Percentiles rank a stretch among this genome's conserved stretches.
phyloP scores from a whole-genome alignment of 1,140 invertebrate species.

The Neotoxoptera formosana region DNA sequence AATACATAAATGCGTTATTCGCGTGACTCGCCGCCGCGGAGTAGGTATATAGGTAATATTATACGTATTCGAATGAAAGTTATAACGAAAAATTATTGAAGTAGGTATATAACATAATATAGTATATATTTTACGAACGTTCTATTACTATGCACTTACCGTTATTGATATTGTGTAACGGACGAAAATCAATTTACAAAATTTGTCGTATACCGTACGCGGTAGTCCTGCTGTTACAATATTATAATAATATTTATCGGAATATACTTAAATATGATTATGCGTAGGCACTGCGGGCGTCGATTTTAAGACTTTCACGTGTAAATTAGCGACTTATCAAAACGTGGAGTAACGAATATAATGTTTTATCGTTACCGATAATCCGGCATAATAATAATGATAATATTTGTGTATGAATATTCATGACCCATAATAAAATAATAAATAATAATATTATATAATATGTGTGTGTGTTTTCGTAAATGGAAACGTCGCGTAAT shows the following conservation, averaged over 20 bases:
- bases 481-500: too few relatives aligned
- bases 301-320: background rate
- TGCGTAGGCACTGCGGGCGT: background rate
- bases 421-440: too few relatives aligned
- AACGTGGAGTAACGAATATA: background rate
- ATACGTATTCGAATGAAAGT: background rate
- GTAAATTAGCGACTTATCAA: background rate
- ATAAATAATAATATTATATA: too few relatives aligned
- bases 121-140: background rate
- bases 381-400: too few relatives aligned
- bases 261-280: background rate
- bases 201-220: background rate
- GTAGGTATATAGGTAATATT: background rate
- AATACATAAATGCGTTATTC: slow-evolving; percentile 1
- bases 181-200: background rate
- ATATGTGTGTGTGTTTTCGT: too few relatives aligned
- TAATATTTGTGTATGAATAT: too few relatives aligned
- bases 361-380: too few relatives aligned
- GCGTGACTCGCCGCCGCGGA: background rate
- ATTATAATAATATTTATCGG: background rate
- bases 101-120: too few relatives aligned
- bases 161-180: background rate
- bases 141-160: background rate
- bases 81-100: background rate
- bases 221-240: background rate